Base-by-base conservation (phyloP, 2,888 invertebrate species). In the Pyrgus malvae region DNA sequence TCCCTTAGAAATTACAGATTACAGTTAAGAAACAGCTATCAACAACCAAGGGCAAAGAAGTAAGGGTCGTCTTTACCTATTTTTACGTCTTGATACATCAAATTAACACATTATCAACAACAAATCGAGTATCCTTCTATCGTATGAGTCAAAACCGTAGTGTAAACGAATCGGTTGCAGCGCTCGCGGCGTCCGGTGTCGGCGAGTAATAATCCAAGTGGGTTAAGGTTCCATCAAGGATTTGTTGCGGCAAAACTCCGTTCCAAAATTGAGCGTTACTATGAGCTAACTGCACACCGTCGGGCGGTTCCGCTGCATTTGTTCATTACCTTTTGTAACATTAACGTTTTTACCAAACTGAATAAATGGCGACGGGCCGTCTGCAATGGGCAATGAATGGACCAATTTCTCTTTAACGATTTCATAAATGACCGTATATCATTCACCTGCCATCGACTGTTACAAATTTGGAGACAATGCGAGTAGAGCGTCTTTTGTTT, bases 171-270 rank as follows among this genome's bases (percentile, higher is more conserved):
- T 77, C 75, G 68, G 73, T 74, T 76, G 76, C 74, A 81, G 79
- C 76, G 82, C 77, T 78, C 64, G 65, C 70, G 64, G 76, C 78
- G 80, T 73, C 72, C 77, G 74, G 76, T 66, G 70, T 66, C 70
- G 68, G 70, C 69, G 65, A 80, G 89, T 88, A 88, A 90, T 86
- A 87, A 87, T 79, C 81, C 86, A 90, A 90, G 79, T 90, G 81
- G 90, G 90, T 90, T 90, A 90, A 90, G 90, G 90, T 89, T 85
- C 67, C 84, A 84, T 77, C 90, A 90, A 90, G 90, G 90, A 88
- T 90, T 89, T 90, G 78, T 89, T 90, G 90, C 89, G 86, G 87
- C 88, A 90, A 89, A 86, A 81, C 87, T 78, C 87, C 89, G 88
- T 86, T 88, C 89, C 88, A 86, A 88, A 87, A 88, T 83, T 76